Percentiles rank a stretch among this genome's conserved stretches.
Conservation (phyloP, 2,113 vertebrate genomes). For the Microcebus tavaratra region DNA sequence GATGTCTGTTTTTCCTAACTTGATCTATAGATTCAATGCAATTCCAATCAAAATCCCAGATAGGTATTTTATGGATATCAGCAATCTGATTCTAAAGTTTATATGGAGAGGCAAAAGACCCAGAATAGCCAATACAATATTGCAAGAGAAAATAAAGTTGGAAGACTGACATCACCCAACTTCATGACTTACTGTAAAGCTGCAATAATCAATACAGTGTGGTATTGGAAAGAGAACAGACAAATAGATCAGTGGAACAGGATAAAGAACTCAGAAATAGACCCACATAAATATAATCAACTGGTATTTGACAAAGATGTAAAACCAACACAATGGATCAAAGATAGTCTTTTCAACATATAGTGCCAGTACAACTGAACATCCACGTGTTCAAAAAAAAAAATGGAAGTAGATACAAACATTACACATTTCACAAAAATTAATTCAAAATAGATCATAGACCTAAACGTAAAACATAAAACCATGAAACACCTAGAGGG, state of each 20-base stretch:
- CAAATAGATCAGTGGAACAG: not conserved
- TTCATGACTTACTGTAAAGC: not conserved
- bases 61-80: not conserved
- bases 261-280: not conserved
- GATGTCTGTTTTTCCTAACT: not conserved
- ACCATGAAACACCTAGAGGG: not conserved
- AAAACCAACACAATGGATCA: not conserved
- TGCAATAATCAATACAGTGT: not conserved
- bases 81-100: not conserved
- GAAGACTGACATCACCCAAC: not conserved
- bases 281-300: not conserved
- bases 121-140: not conserved
- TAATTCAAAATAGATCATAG: not conserved
- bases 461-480: not conserved
- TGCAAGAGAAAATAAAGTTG: not conserved
- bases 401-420: not conserved
- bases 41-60: not conserved
- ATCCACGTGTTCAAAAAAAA: not conserved
- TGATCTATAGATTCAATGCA: not conserved
- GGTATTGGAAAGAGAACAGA: not conserved
- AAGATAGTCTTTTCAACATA: not conserved
- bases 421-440: not conserved
- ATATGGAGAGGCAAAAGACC: not conserved
- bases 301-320: not conserved
- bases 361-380: not conserved